Evolutionary conservation across 1,140 invertebrate species (phyloP), one percentile per base, ranked within the genome.

Genomic region (Nautilus pompilius): DNA sequence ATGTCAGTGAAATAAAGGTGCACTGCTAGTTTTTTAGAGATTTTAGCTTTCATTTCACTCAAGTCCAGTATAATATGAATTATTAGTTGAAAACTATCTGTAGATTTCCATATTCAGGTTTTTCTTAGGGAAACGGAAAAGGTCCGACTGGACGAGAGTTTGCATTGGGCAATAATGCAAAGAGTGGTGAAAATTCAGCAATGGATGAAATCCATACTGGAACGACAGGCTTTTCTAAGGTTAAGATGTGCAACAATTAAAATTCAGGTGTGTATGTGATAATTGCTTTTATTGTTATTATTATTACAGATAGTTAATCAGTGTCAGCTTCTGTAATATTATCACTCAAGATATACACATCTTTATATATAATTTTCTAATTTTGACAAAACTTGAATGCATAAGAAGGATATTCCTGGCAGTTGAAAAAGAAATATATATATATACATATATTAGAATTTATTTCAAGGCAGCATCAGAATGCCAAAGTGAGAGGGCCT

Each of bases 71-170:
- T n/a, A n/a, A n/a, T n/a, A n/a, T n/a, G n/a, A n/a, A n/a, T n/a
- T n/a, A n/a, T n/a, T n/a, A n/a, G n/a, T n/a, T n/a, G n/a, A n/a
- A n/a, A n/a, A n/a, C n/a, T n/a, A n/a, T n/a, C n/a, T n/a, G n/a
- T n/a, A n/a, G n/a, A n/a, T n/a, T n/a, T n/a, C n/a, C 13, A 55
- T 58, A 6, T 68, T 26, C 65, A 85, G 86, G 90, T 98, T 41
- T 97, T 96, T 75, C 87, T 97, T 80, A 85, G 94, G 46, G 95
- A 97, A 80, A 91, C 91, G n/a, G 94, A 97, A 80, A 96, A 97
- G 80, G 88, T 94, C 66, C 90, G 93, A 79, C 80, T 98, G 45
- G 95, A 98, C 76, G 92, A 92, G 72, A 88, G 91, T 62, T 84
- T 98, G 30, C 95, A 98, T 82, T 90, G 94, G 76, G 92, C 95